Evolutionary conservation across 2,797 vertebrate genomes (phyloP), one percentile per base, ranked within the genome.

Genomic region (Phrynocephalus vlangalii): DNA sequence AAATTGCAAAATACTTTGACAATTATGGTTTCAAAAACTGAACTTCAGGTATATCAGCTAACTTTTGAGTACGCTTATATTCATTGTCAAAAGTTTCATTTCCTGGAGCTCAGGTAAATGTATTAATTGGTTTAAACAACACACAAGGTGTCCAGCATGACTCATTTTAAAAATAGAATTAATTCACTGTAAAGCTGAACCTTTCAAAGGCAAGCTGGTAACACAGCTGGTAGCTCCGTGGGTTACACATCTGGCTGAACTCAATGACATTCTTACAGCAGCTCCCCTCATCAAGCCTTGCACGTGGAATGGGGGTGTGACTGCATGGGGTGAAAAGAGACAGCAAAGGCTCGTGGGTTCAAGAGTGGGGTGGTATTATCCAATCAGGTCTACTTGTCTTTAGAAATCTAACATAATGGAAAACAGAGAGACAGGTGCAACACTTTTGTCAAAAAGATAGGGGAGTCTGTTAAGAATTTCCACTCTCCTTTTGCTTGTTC

Each of bases 11-110:
- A 44, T 44, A 44, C 38, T 4, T 44, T 44, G 38, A 44, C 38
- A 30, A 72, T 66, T 67, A 28, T 56, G 60, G 38, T 85, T 15
- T 56, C 66, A 68, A 73, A 73, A 52, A 81, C 10, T 38, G 52
- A 52, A 22, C 18, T 80, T 38, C 79, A 38, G 30, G 38, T 63
- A 44, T 22, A 52, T 83, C 75, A 60, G 81, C 30, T 44, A 60
- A 16, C 10, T 82, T 66, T 75, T 5, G 80, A 86, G 63, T 44
- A 48, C 81, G 11, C 56, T 71, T 24, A 52, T 71, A 30, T n/a
- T 48, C 48, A 48, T 48, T 63, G 30, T 79, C 67, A 70, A 79
- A 83, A 78, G 66, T 44, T 88, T 75, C 33, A 20, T 38, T 80
- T 80, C 75, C 33, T 16, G 16, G 33, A 81, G 26, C 68, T 48